Base-by-base conservation (phyloP, 2,113 vertebrate genomes). In the Grantiella picta region DNA sequence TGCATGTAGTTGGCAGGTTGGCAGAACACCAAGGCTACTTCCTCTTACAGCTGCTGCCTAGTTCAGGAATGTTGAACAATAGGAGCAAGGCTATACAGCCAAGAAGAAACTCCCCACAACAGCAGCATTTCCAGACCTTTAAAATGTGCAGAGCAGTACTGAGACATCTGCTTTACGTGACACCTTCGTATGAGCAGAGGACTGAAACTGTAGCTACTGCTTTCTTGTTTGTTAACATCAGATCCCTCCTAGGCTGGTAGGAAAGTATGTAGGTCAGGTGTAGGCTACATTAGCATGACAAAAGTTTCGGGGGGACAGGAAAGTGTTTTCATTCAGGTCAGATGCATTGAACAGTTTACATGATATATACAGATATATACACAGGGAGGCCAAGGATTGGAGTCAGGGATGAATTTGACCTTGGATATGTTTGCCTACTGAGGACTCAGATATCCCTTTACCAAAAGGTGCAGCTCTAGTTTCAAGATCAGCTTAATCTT, bases 21-120 rank as follows among this genome's bases (percentile, higher is more conserved):
- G 72, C 90, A 90, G 71, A 90, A 42, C 13, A 49, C 82, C 95
- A 96, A 92, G 94, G 83, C 82, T 92, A 29, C 89, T 95, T 97
- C 90, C 93, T 86, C 65, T 92, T 88, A 64, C 75, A 94, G 94
- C 92, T 77, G 92, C 96, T 97, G 97, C 95, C 94, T 96, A 35
- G 82, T 86, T 93, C 93, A 89, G 68, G 52, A 86, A 60, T 45
- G 56, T 86, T 83, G 57, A 63, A 47, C 35, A 90, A 38, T 15
- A 79, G 52, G 28, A 92, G 19, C 71, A 56, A 47, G 18, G 27
- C 68, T 83, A 0, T 36, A 29, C 1, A 2, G 21, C 16, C 28
- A 52, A 45, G 54, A 78, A 69, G 60, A 86, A 86, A 68, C 36
- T 71, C 38, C 35, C 28, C 33, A 20, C 54, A 53, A 8, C 40